phyloP scores from a whole-genome alignment of 2,888 invertebrate genomes.

The Galerucella pusilla region DNA sequence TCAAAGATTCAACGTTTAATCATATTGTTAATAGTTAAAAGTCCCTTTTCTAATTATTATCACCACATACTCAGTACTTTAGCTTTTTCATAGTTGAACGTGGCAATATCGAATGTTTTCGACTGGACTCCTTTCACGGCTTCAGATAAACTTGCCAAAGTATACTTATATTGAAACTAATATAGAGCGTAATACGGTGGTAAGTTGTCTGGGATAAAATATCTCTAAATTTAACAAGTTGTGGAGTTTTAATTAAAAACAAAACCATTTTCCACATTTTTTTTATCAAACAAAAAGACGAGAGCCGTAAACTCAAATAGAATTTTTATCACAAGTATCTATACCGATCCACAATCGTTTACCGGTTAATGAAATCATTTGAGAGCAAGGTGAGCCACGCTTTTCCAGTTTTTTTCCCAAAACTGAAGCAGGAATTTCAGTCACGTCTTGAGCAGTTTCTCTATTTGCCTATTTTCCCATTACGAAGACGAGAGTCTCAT shows the following conservation, averaged over 20 bases:
- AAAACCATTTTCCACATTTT: background rate
- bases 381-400: conserved; percentile 30
- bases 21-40: no score
- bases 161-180: no score
- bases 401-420: conserved; percentile 15
- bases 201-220: no score
- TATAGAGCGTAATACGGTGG: no score
- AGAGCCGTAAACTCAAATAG: conserved; percentile 10
- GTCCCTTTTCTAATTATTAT: no score
- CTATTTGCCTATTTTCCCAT: conserved; percentile 42
- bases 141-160: no score
- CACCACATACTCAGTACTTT: no score
- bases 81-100: no score
- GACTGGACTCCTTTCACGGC: no score
- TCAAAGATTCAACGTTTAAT: no score
- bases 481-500: conserved; percentile 33
- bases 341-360: conserved; percentile 13
- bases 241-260: background rate
- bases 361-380: conserved; percentile 32
- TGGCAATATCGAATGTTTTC: no score
- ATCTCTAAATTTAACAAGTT: background rate
- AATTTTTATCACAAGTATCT: conserved; percentile 23
- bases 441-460: conserved; percentile 34
- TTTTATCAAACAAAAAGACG: background rate
- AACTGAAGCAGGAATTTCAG: conserved; percentile 31